Evolutionary conservation across 2,797 vertebrate genomes (phyloP).

Genomic region (Sebastes alutus): DNA sequence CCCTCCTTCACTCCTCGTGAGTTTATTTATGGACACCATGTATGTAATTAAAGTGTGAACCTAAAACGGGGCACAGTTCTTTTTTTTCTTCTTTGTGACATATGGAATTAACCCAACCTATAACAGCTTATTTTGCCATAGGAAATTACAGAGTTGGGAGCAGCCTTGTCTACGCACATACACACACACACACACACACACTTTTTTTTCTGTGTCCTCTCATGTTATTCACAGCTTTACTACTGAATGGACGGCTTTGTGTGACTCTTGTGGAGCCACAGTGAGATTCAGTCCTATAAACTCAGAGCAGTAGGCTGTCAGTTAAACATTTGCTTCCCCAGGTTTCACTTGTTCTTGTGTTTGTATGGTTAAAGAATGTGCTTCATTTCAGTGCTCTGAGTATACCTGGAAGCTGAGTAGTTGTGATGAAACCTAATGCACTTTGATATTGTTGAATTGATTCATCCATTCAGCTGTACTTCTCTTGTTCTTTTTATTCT

Average conservation of each 20-base stretch:
- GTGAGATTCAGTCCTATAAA: constrained; percentile 45
- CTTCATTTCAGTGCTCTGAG: not conserved
- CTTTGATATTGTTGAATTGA: not conserved
- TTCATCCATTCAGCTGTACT: not conserved
- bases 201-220: constrained; percentile 47
- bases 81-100: constrained; percentile 64
- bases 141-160: constrained; percentile 79
- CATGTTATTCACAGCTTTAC: constrained; percentile 67
- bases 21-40: constrained; percentile 63
- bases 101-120: constrained; percentile 71
- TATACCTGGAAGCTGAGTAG: not conserved
- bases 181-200: too few relatives aligned
- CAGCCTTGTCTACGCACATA: constrained; percentile 23
- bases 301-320: constrained; percentile 21
- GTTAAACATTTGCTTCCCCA: constrained; percentile 38
- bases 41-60: constrained; percentile 74
- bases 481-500: constrained; percentile 2
- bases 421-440: constrained; percentile 1
- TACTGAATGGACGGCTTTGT: constrained; percentile 77
- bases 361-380: constrained; percentile 10
- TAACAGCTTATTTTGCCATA: constrained; percentile 72
- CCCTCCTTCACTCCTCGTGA: constrained; percentile 18
- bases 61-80: constrained; percentile 49
- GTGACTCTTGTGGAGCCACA: constrained; percentile 48
- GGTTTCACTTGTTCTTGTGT: constrained; percentile 43